These are phyloP conservation scores for Propithecus perrieri DNA, from an alignment of 2,797 vertebrate genomes.

Conservation along the genomic window DNA sequence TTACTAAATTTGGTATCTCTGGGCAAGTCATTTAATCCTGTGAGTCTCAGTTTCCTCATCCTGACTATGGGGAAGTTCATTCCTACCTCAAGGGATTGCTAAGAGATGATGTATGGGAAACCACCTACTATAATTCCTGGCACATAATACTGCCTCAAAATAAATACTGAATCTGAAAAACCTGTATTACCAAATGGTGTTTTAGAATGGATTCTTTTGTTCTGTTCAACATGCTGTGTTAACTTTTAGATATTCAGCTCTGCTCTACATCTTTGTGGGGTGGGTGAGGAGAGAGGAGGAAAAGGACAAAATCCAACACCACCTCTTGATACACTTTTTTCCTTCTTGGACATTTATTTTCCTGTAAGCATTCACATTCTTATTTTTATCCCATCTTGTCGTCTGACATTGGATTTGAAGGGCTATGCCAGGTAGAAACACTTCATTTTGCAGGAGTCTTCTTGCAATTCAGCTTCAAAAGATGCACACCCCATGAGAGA, in stretches of 20 bases:
- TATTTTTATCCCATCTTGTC: neutral
- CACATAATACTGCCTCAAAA: neutral
- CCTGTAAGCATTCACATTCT: neutral
- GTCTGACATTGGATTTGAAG: neutral
- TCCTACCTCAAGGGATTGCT: slow-evolving; percentile 11
- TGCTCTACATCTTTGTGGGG: neutral
- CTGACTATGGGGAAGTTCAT: neutral
- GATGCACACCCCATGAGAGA: neutral
- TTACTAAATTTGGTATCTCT: neutral
- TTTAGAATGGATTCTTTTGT: neutral
- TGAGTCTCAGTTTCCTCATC: neutral
- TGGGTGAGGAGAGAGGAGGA: neutral
- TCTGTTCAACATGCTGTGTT: neutral
- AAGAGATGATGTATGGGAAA: slow-evolving; percentile 65
- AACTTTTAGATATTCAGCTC: neutral
- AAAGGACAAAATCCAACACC: neutral
- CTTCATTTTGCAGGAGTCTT: neutral
- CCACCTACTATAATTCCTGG: slow-evolving; percentile 18
- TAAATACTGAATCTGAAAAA: neutral
- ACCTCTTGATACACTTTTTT: neutral
- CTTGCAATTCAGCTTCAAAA: neutral
- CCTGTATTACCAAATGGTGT: neutral
- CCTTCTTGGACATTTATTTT: neutral
- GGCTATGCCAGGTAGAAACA: neutral
- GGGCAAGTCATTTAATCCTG: neutral